Evolutionary conservation across 2,113 vertebrate genomes (phyloP).

Genomic region (Numida meleagris): DNA sequence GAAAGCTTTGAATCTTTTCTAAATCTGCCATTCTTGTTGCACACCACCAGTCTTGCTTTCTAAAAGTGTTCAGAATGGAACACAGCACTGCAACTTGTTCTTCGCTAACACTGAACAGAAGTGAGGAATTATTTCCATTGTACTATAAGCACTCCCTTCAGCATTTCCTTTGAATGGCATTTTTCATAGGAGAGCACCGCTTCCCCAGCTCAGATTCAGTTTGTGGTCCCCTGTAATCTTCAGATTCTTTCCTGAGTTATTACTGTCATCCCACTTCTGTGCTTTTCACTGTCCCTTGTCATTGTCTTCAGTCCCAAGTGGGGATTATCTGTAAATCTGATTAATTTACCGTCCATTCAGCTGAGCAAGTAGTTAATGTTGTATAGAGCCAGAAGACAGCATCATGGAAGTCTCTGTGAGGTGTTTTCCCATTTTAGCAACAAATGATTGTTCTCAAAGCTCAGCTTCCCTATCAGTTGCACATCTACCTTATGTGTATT

Average conservation of each 20-base stretch:
- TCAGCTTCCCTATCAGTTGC: neutral
- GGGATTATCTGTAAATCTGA: neutral
- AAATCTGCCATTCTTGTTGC: neutral
- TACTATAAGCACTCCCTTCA: neutral
- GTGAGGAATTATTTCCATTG: neutral
- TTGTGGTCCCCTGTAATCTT: neutral
- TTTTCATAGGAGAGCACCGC: neutral
- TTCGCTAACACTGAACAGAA: neutral
- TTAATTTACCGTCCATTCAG: neutral
- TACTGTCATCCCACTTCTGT: neutral
- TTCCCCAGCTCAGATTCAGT: neutral
- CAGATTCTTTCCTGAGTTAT: neutral
- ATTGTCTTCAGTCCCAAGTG: neutral
- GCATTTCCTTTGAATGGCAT: neutral
- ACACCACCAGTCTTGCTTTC: neutral
- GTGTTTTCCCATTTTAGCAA: neutral
- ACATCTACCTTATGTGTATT: neutral
- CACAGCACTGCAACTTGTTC: neutral
- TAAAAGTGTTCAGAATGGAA: neutral
- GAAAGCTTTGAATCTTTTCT: neutral
- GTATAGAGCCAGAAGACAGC: neutral
- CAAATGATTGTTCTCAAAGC: neutral
- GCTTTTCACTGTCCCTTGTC: neutral
- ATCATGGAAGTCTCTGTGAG: neutral
- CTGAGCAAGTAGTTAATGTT: neutral